Base-by-base conservation (phyloP, 2,113 vertebrate genomes). In the Podarcis cretensis region DNA sequence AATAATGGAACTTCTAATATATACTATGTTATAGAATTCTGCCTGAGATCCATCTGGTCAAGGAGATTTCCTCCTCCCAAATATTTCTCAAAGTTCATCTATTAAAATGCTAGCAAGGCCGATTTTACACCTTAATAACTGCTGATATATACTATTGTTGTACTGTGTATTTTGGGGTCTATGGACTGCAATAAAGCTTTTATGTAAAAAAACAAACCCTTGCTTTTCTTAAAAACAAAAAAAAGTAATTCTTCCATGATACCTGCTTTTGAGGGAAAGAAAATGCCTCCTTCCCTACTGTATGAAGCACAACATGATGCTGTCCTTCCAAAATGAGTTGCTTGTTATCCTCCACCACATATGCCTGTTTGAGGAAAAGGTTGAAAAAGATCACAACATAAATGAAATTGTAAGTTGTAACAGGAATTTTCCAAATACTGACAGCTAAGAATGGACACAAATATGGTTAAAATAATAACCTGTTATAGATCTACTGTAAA, bases 271-370 rank as follows among this genome's bases (percentile, higher is more conserved):
- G 98, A 86, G 97, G 95, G 89, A 98, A 96, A 0, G 98, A 99
- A 94, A 97, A 98, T 81, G 98, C 98, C 93, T 99, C 99, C 94
- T 98, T 98, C 83, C 98, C 98, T 10, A 99, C 86, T 48, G 97
- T 97, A 89, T 95, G 97, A 92, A 99, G 97, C 9, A 97, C 94
- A 94, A 99, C 98, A 48, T 99, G 99, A 93, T 99, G 98, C 91
- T 99, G 99, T 40, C 99, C 99, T 95, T 99, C 98, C 90, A 99
- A 96, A 94, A 99, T 99, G 80, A 99, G 97, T 90, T 99, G 98
- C 87, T 98, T 99, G 92, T 97, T 99, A 96, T 99, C 99, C 95
- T 99, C 99, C 0, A 99, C 97, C 85, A 99, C 98, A 81, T 98
- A 99, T 0, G 98, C 99, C 99, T 99, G 92, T 16, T 73, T 88